phyloP scores from a whole-genome alignment of 2,888 invertebrate species.

The Leptarthrus brevirostris region DNA sequence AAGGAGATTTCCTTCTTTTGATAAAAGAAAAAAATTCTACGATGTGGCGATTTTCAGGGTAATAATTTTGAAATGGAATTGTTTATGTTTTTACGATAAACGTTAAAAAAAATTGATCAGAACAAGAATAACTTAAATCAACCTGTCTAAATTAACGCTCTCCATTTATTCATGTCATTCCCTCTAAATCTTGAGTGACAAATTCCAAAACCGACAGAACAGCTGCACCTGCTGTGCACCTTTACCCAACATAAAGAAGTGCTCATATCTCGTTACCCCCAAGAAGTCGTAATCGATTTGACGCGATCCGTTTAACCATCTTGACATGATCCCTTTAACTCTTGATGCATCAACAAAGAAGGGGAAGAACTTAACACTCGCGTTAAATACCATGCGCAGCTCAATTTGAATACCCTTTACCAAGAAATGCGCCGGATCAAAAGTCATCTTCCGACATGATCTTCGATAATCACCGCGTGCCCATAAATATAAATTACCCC shows the following conservation, averaged over 20 bases:
- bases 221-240: conserved; percentile 49
- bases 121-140: no score
- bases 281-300: conserved; percentile 53
- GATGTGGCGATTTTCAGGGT: no score
- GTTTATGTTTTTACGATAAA: neutral
- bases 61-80: no score
- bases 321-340: conserved; percentile 44
- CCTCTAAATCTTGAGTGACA: conserved; percentile 49
- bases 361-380: conserved; percentile 7
- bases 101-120: no score
- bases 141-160: neutral
- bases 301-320: conserved; percentile 51
- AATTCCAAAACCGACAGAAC: conserved; percentile 40
- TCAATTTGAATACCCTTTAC: conserved; percentile 6
- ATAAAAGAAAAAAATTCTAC: no score
- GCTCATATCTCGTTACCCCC: neutral
- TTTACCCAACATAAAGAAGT: conserved; percentile 17
- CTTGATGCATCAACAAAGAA: conserved; percentile 37
- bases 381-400: neutral
- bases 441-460: conserved; percentile 13
- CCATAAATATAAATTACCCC: conserved; percentile 46
- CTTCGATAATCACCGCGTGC: conserved; percentile 6
- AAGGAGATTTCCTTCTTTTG: neutral
- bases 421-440: conserved; percentile 16
- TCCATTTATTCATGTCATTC: neutral